These are phyloP conservation scores for Meghimatium bilineatum DNA, from an alignment of 2,888 invertebrate species.

Conservation along the genomic window DNA sequence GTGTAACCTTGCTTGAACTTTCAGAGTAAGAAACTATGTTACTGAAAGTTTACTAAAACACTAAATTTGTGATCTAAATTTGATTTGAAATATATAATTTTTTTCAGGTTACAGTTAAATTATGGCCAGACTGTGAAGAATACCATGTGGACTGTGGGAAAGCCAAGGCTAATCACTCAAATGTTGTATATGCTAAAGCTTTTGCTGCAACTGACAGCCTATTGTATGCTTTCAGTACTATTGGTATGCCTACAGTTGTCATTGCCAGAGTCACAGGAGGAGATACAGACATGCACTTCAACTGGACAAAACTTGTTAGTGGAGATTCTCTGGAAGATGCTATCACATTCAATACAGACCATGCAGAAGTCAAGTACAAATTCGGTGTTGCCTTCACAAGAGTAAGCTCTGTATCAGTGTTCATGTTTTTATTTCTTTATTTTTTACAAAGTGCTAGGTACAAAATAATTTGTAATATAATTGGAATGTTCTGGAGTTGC, in stretches of 20 bases:
- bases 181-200: conserved; percentile 76
- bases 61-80: background rate
- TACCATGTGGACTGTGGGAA: conserved; percentile 15
- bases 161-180: conserved; percentile 30
- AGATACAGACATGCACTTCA: conserved; percentile 79
- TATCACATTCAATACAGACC: conserved; percentile 47
- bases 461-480: background rate
- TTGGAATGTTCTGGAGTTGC: no score
- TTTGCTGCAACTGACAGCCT: conserved; percentile 79
- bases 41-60: no score
- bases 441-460: background rate
- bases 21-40: no score
- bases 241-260: conserved; percentile 81
- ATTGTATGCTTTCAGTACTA: conserved; percentile 85
- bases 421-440: background rate
- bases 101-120: conserved; percentile 34
- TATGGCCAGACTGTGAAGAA: conserved; percentile 46
- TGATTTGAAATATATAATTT: background rate
- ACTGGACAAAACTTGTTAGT: conserved; percentile 77
- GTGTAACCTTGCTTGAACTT: no score
- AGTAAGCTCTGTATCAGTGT: conserved; percentile 76
- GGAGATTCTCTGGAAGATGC: conserved; percentile 41
- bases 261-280: conserved; percentile 79
- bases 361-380: conserved; percentile 79
- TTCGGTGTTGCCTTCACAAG: conserved; percentile 82